Conservation (phyloP, 2,888 invertebrate species). For the Dryomyza anilis region DNA sequence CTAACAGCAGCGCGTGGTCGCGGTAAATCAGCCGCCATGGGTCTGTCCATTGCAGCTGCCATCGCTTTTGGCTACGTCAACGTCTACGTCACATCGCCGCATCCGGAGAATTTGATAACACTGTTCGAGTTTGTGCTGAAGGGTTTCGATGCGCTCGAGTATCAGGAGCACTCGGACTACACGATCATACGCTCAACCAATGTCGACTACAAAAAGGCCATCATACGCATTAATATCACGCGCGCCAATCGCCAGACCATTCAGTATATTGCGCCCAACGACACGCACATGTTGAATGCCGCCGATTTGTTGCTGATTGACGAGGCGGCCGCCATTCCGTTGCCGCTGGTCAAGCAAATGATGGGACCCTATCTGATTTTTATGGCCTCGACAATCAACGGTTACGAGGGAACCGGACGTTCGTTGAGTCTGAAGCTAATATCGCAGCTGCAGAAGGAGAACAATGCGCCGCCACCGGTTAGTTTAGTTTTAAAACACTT, state of each 20-base stretch:
- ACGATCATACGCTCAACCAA: constrained; percentile 93
- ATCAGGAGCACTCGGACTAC: constrained; percentile 96
- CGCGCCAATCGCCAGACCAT: constrained; percentile 91
- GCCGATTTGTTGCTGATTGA: constrained; percentile 96
- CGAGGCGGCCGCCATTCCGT: constrained; percentile 98
- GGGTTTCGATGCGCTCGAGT: constrained; percentile 91
- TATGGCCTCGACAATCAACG: constrained; percentile 95
- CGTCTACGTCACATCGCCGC: constrained; percentile 96
- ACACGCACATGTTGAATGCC: constrained; percentile 85
- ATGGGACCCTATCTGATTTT: constrained; percentile 91
- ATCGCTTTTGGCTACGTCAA: constrained; percentile 82
- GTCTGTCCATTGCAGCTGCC: constrained; percentile 87
- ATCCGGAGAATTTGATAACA: constrained; percentile 97
- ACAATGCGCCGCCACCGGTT: constrained; percentile 68
- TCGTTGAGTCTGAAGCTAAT: constrained; percentile 94
- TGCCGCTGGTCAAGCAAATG: constrained; percentile 88
- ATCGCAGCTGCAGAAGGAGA: constrained; percentile 76
- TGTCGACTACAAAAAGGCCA: constrained; percentile 94
- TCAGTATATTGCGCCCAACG: constrained; percentile 95
- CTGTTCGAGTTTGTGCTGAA: constrained; percentile 96
- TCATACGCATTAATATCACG: constrained; percentile 90
- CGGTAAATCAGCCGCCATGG: constrained; percentile 97
- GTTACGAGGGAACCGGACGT: constrained; percentile 97
- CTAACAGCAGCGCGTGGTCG: constrained; percentile 96
- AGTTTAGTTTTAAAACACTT: constrained; percentile 35